These are phyloP conservation scores for Abramis brama DNA, from an alignment of 2,113 vertebrate species.

Conservation along the genomic window DNA sequence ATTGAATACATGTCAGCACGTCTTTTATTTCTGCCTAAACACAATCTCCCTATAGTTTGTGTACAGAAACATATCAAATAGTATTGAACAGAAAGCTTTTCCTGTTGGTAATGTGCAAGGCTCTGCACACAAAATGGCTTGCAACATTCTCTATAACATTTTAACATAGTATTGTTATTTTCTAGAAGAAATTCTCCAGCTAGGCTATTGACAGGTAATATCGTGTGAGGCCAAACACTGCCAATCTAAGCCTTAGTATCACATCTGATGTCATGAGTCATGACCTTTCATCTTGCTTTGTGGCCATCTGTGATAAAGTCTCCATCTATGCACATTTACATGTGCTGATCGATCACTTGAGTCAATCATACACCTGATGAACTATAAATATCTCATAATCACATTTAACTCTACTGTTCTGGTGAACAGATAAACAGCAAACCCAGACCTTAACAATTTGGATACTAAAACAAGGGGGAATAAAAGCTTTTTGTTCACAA, in stretches of 20 bases:
- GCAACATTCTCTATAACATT: background rate
- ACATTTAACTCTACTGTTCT: slow-evolving; percentile 25
- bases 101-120: slow-evolving; percentile 34
- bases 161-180: slow-evolving; percentile 5
- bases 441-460: background rate
- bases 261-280: slow-evolving; percentile 10
- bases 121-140: slow-evolving; percentile 46
- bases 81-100: slow-evolving; percentile 32
- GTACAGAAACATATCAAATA: slow-evolving; percentile 40
- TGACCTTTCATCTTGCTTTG: slow-evolving; percentile 3
- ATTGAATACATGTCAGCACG: slow-evolving; percentile 7
- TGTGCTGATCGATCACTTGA: background rate
- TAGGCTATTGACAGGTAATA: background rate
- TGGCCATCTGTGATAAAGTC: background rate
- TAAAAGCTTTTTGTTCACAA: background rate
- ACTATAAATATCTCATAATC: slow-evolving; percentile 20
- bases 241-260: slow-evolving; percentile 18
- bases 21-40: slow-evolving; percentile 20
- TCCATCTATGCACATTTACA: background rate
- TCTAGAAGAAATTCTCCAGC: background rate
- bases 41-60: slow-evolving; percentile 33
- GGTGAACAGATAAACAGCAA: slow-evolving; percentile 7
- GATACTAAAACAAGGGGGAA: background rate
- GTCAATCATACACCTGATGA: slow-evolving; percentile 31
- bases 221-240: background rate